A percentile compares a stretch with the other conserved stretches of the same genome.
Conservation (phyloP, 1,140 invertebrate genomes). For the Agrypnia vestita region DNA sequence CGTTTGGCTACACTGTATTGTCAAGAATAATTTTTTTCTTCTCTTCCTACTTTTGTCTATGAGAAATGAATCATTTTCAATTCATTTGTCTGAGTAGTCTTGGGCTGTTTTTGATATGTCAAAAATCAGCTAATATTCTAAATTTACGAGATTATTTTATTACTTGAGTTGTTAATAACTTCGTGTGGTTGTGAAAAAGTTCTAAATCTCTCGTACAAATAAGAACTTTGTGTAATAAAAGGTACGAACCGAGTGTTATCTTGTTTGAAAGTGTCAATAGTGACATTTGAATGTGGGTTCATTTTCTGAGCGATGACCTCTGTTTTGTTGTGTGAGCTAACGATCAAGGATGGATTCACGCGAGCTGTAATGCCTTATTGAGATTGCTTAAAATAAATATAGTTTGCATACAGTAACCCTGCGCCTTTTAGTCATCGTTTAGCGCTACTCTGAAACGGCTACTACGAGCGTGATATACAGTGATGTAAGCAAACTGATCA, state of each 20-base stretch:
- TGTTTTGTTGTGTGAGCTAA: conserved; percentile 39
- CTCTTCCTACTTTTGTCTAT: neutral
- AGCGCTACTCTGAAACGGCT: neutral
- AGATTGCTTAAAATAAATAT: neutral
- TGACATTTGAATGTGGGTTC: conserved; percentile 47
- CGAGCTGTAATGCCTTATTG: neutral
- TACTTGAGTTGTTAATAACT: neutral
- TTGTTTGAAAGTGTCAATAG: neutral
- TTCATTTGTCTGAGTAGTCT: conserved; percentile 3
- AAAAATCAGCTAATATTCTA: conserved; percentile 9
- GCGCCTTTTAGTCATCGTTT: neutral
- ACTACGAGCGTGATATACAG: neutral
- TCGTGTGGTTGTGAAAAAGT: neutral
- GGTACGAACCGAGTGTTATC: conserved; percentile 1
- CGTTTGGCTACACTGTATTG: no score
- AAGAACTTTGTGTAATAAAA: neutral
- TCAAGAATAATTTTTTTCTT: no score
- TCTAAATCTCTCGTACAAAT: neutral
- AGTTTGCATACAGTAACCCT: conserved; percentile 10
- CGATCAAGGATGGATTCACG: conserved; percentile 41
- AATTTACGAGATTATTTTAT: neutral
- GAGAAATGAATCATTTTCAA: conserved; percentile 32
- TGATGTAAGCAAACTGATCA: neutral
- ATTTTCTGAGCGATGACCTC: conserved; percentile 47
- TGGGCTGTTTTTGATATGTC: conserved; percentile 26